Percentiles rank a stretch among this genome's conserved stretches.
phyloP scores from a whole-genome alignment of 2,113 vertebrate species.

The Xerus inauris region DNA sequence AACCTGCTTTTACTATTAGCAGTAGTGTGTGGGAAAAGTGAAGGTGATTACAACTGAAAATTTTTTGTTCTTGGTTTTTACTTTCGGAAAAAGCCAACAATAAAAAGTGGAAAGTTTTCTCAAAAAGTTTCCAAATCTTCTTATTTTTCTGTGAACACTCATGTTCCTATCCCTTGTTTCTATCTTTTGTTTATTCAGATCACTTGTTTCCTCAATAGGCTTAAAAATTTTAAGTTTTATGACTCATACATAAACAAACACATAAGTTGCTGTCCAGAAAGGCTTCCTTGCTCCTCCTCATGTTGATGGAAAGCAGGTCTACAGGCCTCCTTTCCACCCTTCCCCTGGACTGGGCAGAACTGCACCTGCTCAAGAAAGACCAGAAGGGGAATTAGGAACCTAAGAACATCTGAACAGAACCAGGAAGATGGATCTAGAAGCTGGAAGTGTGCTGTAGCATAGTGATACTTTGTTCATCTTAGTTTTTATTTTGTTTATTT shows the following conservation, averaged over 20 bases:
- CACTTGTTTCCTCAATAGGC: neutral
- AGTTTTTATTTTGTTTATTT: neutral
- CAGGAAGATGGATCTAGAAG: too few relatives aligned
- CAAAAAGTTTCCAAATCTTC: constrained; percentile 5
- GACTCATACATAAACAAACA: neutral
- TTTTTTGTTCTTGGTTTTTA: neutral
- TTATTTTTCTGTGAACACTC: neutral
- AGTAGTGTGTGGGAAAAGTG: neutral
- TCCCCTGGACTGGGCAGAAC: neutral
- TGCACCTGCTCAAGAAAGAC: too few relatives aligned
- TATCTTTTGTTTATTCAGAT: neutral
- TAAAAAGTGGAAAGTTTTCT: neutral
- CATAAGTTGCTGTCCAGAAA: neutral
- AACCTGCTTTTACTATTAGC: neutral
- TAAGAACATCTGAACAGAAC: neutral
- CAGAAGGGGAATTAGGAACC: neutral
- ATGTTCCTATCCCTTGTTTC: neutral
- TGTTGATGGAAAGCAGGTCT: neutral
- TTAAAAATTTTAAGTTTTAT: neutral
- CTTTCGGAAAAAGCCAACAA: constrained; percentile 29
- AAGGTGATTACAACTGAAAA: neutral
- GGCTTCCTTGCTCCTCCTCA: neutral
- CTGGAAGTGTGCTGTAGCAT: neutral
- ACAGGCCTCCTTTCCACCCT: neutral
- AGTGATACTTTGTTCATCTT: neutral